Evolutionary conservation across 53 echinoderm and acorn worm species (phyloP).

Genomic region (Apostichopus leukothele): DNA sequence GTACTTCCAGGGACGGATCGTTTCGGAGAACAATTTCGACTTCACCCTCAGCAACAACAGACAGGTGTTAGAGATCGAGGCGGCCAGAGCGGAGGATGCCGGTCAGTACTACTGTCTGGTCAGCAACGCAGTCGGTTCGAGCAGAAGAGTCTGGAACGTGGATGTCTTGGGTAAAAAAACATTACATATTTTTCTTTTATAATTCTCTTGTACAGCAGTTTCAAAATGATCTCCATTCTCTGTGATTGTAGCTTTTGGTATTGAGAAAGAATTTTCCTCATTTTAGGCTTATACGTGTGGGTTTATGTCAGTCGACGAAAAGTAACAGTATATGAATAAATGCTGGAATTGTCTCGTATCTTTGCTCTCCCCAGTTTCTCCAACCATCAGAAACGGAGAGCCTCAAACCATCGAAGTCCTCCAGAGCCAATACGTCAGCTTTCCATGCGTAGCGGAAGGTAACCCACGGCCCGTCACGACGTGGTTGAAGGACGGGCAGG

Average conservation of each 20-base stretch:
- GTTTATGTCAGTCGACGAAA: too few species aligned
- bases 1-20: conserved; percentile 61
- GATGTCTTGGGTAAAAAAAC: conserved; percentile 62
- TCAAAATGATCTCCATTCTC: too few species aligned
- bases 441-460: conserved; percentile 72
- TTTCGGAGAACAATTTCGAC: conserved; percentile 65
- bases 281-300: too few species aligned
- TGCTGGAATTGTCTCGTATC: too few species aligned
- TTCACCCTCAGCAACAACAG: conserved; percentile 52
- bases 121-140: conserved; percentile 72
- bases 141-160: conserved; percentile 58
- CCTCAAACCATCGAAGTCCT: conserved; percentile 52
- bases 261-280: too few species aligned
- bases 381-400: conserved; percentile 55
- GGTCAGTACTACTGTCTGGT: conserved; percentile 78
- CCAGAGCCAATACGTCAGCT: conserved; percentile 61
- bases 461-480: conserved; percentile 71
- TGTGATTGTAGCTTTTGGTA: too few species aligned
- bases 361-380: conserved; percentile 55
- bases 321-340: too few species aligned
- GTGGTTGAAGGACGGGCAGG: conserved; percentile 68
- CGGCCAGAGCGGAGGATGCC: conserved; percentile 63
- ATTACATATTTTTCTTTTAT: not conserved
- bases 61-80: conserved; percentile 55
- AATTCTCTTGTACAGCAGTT: too few species aligned